Conservation (phyloP, 92 coral and sea anemone species). For the Epizoanthus ramosus region DNA sequence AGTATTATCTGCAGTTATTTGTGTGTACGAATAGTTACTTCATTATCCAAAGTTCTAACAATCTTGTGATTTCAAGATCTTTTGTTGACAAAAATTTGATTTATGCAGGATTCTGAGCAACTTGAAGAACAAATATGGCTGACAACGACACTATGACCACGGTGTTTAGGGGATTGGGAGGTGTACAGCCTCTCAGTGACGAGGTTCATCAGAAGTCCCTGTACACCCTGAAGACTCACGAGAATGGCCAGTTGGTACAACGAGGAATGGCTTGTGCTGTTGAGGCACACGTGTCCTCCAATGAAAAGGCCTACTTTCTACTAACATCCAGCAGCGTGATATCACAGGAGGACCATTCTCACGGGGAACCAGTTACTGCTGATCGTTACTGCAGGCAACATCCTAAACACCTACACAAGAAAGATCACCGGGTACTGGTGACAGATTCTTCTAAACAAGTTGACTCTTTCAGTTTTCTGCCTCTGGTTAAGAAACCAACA, state of each 20-base stretch:
- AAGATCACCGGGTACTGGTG: not conserved
- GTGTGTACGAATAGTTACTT: too few relatives aligned
- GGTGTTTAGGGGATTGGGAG: not conserved
- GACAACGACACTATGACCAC: too few relatives aligned
- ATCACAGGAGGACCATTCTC: not conserved
- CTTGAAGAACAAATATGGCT: too few relatives aligned
- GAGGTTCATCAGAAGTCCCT: not conserved
- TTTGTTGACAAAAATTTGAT: too few relatives aligned
- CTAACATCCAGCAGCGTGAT: slow-evolving; percentile 8
- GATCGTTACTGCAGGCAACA: not conserved
- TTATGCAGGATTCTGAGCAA: too few relatives aligned
- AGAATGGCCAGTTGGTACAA: not conserved
- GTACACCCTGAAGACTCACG: slow-evolving; percentile 5
- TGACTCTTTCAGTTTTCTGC: not conserved
- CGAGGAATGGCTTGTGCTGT: not conserved
- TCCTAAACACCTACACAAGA: not conserved
- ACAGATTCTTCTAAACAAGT: not conserved
- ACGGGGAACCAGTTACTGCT: not conserved
- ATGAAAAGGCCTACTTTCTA: not conserved
- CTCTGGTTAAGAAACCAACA: not conserved
- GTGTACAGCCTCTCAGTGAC: not conserved
- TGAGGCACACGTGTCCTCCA: not conserved
- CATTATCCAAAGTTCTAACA: too few relatives aligned
- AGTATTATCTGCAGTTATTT: too few relatives aligned
- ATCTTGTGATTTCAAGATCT: too few relatives aligned